phyloP scores from a whole-genome alignment of 1,140 invertebrate species.

The Eulimnadia texana region DNA sequence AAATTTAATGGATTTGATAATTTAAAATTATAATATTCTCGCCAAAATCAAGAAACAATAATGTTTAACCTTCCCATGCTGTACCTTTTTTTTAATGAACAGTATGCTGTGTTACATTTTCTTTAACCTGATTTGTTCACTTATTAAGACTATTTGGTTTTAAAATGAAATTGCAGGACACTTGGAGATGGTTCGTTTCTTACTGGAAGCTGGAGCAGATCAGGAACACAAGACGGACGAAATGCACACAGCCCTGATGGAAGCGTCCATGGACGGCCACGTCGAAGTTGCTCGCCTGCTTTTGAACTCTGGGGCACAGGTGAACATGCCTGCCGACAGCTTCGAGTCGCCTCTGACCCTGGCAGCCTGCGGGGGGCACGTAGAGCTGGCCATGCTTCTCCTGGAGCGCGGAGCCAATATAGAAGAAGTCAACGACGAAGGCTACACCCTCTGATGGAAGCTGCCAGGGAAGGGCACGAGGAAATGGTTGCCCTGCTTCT shows the following conservation, averaged over 20 bases:
- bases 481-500: conserved; percentile 92
- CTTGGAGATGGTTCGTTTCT: conserved; percentile 90
- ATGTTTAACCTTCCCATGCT: too few species aligned
- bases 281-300: conserved; percentile 86
- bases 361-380: conserved; percentile 95
- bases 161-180: conserved; percentile 52
- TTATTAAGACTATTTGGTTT: too few species aligned
- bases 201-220: conserved; percentile 84
- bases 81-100: too few species aligned
- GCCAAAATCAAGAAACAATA: too few species aligned
- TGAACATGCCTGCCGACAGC: conserved; percentile 98
- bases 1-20: too few species aligned
- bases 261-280: conserved; percentile 99
- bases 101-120: too few species aligned
- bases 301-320: conserved; percentile 91
- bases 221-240: conserved; percentile 98
- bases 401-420: conserved; percentile 95
- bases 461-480: conserved; percentile 92
- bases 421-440: conserved; percentile 98
- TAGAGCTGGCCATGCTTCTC: conserved; percentile 84
- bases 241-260: conserved; percentile 99
- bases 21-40: too few species aligned
- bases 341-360: conserved; percentile 97
- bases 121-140: background rate
- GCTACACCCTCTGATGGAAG: conserved; percentile 99